Evolutionary conservation across 2,888 invertebrate genomes (phyloP), one percentile per base, ranked within the genome.

Genomic region (Yponomeuta sedellus): DNA sequence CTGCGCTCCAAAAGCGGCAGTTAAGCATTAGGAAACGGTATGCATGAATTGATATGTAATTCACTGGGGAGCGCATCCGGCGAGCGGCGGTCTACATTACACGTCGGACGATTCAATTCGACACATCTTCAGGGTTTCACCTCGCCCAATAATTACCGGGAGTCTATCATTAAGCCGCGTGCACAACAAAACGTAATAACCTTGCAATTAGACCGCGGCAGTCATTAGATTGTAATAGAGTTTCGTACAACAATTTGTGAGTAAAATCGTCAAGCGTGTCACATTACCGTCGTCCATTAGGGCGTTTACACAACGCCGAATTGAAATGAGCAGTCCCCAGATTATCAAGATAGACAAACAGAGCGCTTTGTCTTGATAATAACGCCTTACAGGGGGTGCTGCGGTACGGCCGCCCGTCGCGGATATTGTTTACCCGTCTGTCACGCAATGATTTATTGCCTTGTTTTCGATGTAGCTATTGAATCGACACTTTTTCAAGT

Each of bases 231-330:
- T 80, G 86, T 89, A 91, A 91, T 91, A 91, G 90, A 89, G 90
- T 90, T 91, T 88, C 81, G 89, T 90, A 90, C 89, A 84, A 83
- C 82, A 88, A 88, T 90, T 91, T 91, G 89, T 90, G 88, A 88
- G 89, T 88, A 88, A 86, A 90, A 90, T 90, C 91, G 91, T 90
- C 91, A 90, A 90, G 90, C 91, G 91, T 91, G 88, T 90, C 91
- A 88, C 91, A 89, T 91, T 90, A 91, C 90, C 83, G 80, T 82
- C 75, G 77, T 80, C 88, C 90, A 91, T 91, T 91, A 91, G 87
- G 88, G 86, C 87, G 85, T 90, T 90, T 90, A 90, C 86, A 90
- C 86, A 89, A 90, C 87, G 85, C 85, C 84, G 85, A 89, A 90
- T 91, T 88, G 90, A 89, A 90, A 89, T 88, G 85, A 85, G 85